Evolutionary conservation across 2,113 vertebrate species (phyloP).

Genomic region (Muscicapa adusta): DNA sequence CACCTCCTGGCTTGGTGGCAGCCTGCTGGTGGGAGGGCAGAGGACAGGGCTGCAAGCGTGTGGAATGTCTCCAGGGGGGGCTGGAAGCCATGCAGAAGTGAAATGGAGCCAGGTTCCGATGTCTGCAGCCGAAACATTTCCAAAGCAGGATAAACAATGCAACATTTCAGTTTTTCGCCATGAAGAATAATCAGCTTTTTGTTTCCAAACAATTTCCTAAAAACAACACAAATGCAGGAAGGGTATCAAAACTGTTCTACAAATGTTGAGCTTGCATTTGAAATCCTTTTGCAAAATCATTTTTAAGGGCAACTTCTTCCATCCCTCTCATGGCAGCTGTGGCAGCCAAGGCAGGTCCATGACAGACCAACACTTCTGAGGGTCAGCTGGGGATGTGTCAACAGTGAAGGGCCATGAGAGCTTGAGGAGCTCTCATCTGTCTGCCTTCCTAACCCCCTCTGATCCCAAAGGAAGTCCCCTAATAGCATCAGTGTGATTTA

Average conservation of each 20-base stretch:
- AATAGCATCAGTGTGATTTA: not conserved
- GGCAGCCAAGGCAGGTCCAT: not conserved
- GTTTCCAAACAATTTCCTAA: slow-evolving; percentile 16
- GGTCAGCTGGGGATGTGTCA: not conserved
- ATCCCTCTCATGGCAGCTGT: not conserved
- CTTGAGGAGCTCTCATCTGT: not conserved
- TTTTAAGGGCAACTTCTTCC: not conserved
- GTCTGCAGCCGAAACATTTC: slow-evolving; percentile 19
- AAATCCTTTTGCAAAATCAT: not conserved
- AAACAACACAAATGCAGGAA: not conserved
- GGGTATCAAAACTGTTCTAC: not conserved
- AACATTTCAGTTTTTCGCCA: not conserved
- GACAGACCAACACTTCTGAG: not conserved
- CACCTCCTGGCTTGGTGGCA: slow-evolving; percentile 53
- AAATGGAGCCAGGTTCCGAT: slow-evolving; percentile 36
- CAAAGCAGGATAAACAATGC: slow-evolving; percentile 17
- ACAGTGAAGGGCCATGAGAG: not conserved
- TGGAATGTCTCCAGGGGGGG: not conserved
- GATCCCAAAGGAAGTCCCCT: not conserved
- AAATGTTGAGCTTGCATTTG: not conserved
- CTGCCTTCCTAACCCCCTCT: not conserved
- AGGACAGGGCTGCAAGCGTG: not conserved
- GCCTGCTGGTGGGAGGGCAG: slow-evolving; percentile 46
- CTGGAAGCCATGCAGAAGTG: slow-evolving; percentile 19
- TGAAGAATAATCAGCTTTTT: not conserved